Evolutionary conservation across 2,113 vertebrate genomes (phyloP), one percentile per base, ranked within the genome.

Genomic region (Lepus americanus): DNA sequence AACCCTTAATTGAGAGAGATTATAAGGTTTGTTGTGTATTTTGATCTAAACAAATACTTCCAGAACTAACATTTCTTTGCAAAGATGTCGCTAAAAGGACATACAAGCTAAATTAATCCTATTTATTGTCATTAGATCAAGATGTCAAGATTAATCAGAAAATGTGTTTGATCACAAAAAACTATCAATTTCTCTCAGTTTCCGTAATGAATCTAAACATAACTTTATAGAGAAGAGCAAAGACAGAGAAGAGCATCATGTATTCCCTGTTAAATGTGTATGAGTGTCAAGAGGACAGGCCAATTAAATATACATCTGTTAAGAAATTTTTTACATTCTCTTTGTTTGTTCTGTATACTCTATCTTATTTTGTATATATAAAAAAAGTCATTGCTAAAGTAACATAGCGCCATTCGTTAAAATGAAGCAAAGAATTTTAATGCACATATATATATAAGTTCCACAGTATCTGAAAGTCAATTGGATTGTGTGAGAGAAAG

Each of bases 151-250:
- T 63, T 95, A 92, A 96, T 89, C 94, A 87, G 29, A 95, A 97
- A 96, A 96, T 61, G 39, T 95, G 23, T 95, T 93, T 92, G 63
- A 97, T 96, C 63, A 92, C 49, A 87, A 91, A 96, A 67, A 49
- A 13, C 49, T 90, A 93, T 44, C 44, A 69, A 70, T 61, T 86
- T 89, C 53, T 5, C 78, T 39, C 27, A 39, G 79, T 78, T 93
- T 86, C 10, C n/a, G 25, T 77, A 80, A 89, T 93, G 44, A 92
- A 94, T 86, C 92, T 89, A 96, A 96, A 86, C 87, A 84, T 90
- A 33, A 67, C 39, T 82, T 85, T 44, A 67, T 87, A 85, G 66
- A 93, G 23, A 29, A 89, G 20, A 96, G 14, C 6, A 80, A 95
- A 82, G 22, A 44, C 8, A 2, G 5, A 77, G 5, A 67, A 83